Base-by-base conservation (phyloP, 1,140 invertebrate species). In the Rhynchophorus ferrugineus region DNA sequence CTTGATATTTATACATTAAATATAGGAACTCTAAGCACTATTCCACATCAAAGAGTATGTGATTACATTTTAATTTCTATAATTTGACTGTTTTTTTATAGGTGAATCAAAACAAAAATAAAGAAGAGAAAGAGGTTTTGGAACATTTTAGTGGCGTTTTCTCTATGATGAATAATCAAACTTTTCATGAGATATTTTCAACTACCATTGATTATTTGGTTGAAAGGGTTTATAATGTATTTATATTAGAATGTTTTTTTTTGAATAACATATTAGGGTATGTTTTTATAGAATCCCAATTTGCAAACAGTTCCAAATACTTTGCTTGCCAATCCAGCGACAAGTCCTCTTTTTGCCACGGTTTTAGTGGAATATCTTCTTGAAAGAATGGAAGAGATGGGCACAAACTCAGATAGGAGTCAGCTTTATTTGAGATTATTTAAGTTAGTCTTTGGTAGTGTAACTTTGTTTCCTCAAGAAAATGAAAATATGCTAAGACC, bases 401-500 rank as follows among this genome's bases (percentile, higher is more conserved):
- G 95, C 16, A 89, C 89, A 16, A 96, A 93, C 70, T 74, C 89
- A 11, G 95, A 98, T 45, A 73, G 90, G 8, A 94, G 91, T n/a
- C 94, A 94, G 68, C 74, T 98, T 3, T 98, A 98, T 67, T 73
- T 98, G 33, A 83, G 92, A 66, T 71, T 99, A 0, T 98, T 98
- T 65, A 98, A 98, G 71, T 71, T 97, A 8, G 94, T 99, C 0
- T 99, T 99, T 73, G 93, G 93, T 16, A 95, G 91, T 22, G 95
- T 99, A 0, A 94, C 91, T 14, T 72, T 96, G 3, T 96, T 95
- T 75, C 89, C 94, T 0, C 82, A 86, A 18, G 92, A 97, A 68
- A 98, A 98, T 73, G 95, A 98, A 69, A 93, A 95, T 64, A 98
- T 98, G 93, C 64, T 99, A 1, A 80, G 91, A 55, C 94, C 95